phyloP scores from a whole-genome alignment of 2,888 invertebrate genomes.

The Heteromyza rotundicornis region DNA sequence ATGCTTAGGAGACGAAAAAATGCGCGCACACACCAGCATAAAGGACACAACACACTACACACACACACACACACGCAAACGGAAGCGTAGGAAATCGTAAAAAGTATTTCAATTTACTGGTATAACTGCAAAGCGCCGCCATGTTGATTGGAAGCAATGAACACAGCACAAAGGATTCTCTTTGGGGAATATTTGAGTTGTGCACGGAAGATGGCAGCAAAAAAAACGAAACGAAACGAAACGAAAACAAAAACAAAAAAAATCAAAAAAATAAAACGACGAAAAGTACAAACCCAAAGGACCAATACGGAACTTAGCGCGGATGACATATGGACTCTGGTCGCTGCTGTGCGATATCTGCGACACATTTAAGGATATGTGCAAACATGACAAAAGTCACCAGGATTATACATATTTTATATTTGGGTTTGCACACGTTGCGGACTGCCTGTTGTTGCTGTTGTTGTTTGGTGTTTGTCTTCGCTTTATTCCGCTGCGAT shows the following conservation, averaged over 20 bases:
- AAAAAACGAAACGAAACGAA: background rate
- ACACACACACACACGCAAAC: background rate
- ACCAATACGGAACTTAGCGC: conserved; percentile 12
- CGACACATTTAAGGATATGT: background rate
- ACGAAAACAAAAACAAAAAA: background rate
- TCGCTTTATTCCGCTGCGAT: conserved; percentile 12
- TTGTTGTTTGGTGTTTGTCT: too few species aligned
- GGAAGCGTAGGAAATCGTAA: conserved; percentile 41
- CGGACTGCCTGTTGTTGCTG: background rate
- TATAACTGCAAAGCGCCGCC: conserved; percentile 11
- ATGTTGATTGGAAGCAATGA: conserved; percentile 19
- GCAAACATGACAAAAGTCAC: conserved; percentile 11
- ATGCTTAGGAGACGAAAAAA: background rate
- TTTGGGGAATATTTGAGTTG: background rate
- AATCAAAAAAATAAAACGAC: conserved; percentile 1
- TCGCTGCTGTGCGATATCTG: background rate
- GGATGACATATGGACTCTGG: conserved; percentile 14
- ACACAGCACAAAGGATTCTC: background rate
- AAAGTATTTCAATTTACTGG: conserved; percentile 47
- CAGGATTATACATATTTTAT: background rate
- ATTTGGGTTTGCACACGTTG: background rate
- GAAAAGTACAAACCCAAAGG: background rate
- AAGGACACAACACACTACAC: background rate
- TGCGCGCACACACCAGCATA: background rate
- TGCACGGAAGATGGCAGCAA: background rate